A percentile compares a stretch with the other conserved stretches of the same genome.
phyloP scores from a whole-genome alignment of 2,888 invertebrate species.

The Bhutanitis thaidina region DNA sequence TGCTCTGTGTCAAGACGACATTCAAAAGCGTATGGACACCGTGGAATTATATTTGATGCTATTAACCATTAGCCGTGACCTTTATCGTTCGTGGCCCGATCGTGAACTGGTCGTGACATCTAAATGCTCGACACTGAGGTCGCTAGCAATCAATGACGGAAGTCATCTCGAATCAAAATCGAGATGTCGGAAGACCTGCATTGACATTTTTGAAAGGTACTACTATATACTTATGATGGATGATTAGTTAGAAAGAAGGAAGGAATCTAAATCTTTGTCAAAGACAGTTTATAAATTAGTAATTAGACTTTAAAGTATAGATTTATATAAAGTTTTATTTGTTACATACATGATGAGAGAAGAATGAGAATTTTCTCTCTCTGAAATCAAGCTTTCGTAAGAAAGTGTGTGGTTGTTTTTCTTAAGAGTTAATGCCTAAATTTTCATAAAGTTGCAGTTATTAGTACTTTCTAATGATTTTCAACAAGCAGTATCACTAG shows the following conservation, averaged over 20 bases:
- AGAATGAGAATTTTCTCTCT: too few relatives aligned
- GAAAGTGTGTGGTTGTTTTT: too few relatives aligned
- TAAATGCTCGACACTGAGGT: slow-evolving; percentile 65
- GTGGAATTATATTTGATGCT: slow-evolving; percentile 43
- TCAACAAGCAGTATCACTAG: too few relatives aligned
- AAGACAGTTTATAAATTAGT: too few relatives aligned
- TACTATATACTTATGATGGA: background rate
- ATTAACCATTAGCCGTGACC: slow-evolving; percentile 60
- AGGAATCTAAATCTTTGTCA: too few relatives aligned
- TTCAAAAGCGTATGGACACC: slow-evolving; percentile 35
- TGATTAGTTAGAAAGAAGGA: background rate
- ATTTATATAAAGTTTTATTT: too few relatives aligned
- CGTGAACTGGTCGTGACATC: slow-evolving; percentile 69
- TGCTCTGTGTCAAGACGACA: slow-evolving; percentile 18
- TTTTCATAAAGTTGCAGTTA: too few relatives aligned
- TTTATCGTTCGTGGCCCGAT: slow-evolving; percentile 62
- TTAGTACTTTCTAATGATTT: too few relatives aligned
- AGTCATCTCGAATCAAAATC: slow-evolving; percentile 37
- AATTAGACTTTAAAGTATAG: too few relatives aligned
- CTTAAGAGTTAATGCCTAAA: too few relatives aligned
- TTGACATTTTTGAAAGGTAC: slow-evolving; percentile 35
- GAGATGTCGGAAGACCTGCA: slow-evolving; percentile 57
- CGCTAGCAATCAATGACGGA: slow-evolving; percentile 69
- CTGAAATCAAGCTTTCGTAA: too few relatives aligned
- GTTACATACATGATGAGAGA: too few relatives aligned